These are phyloP conservation scores for Tethea ocularis DNA, from an alignment of 2,888 invertebrate species.

Conservation along the genomic window DNA sequence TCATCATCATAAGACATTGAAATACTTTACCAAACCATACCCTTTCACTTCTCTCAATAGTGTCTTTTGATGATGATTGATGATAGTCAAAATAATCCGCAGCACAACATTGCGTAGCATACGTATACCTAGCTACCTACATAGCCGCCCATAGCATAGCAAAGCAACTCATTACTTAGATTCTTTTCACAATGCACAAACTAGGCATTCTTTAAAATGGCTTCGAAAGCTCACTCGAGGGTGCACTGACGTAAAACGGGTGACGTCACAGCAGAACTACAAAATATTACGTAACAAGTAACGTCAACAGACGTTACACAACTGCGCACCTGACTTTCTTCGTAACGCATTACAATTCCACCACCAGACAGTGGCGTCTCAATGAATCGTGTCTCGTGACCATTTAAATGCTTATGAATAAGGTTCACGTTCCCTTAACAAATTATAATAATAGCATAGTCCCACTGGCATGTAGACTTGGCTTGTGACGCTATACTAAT, in stretches of 20 bases:
- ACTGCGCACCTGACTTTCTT: conserved; percentile 52
- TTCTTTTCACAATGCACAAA: not conserved
- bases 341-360: conserved; percentile 26
- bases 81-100: too few species aligned
- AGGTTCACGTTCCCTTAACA: conserved; percentile 47
- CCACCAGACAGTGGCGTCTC: conserved; percentile 31
- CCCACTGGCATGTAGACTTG: conserved; percentile 72
- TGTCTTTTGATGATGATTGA: too few species aligned
- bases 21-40: too few species aligned
- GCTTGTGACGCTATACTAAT: conserved; percentile 72
- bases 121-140: too few species aligned
- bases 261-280: conserved; percentile 2
- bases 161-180: not conserved
- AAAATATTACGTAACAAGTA: conserved; percentile 11
- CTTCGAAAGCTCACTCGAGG: not conserved
- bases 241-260: not conserved
- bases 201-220: not conserved
- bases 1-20: too few species aligned
- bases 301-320: conserved; percentile 39
- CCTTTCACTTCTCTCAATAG: too few species aligned
- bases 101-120: not conserved
- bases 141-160: not conserved
- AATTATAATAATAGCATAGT: conserved; percentile 67
- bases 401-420: conserved; percentile 23
- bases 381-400: conserved; percentile 29